Evolutionary conservation across 2,888 invertebrate species (phyloP).

Genomic region (Cremastinae sp.): DNA sequence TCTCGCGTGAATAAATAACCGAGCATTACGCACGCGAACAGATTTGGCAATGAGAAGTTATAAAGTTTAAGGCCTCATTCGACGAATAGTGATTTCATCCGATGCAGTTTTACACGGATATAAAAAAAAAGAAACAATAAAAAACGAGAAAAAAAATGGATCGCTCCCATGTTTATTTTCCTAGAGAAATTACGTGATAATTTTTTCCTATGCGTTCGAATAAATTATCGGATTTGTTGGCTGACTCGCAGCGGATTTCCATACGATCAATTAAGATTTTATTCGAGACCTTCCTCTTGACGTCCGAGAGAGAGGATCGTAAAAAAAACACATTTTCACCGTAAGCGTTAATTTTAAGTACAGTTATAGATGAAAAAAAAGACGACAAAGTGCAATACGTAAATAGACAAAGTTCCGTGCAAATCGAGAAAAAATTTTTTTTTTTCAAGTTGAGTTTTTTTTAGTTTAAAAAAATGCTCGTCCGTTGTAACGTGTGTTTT

Average conservation of each 20-base stretch:
- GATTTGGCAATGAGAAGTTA: constrained; percentile 50
- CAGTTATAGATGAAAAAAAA: constrained; percentile 23
- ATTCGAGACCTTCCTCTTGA: constrained; percentile 48
- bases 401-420: neutral
- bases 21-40: constrained; percentile 45
- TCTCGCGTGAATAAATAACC: constrained; percentile 52
- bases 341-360: constrained; percentile 25
- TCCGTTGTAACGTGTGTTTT: neutral
- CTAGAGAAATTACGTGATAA: constrained; percentile 42
- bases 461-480: neutral
- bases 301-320: neutral
- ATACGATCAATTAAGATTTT: constrained; percentile 38
- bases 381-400: neutral
- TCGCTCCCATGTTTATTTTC: constrained; percentile 9
- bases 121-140: constrained; percentile 4
- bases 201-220: constrained; percentile 26
- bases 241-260: constrained; percentile 10
- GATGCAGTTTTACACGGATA: neutral
- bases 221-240: constrained; percentile 39
- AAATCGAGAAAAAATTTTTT: neutral
- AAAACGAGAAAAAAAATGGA: constrained; percentile 4
- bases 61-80: constrained; percentile 47
- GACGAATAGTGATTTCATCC: constrained; percentile 55
- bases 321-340: neutral
- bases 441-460: neutral